Percentiles rank a stretch among this genome's conserved stretches.
Evolutionary conservation across 2,797 vertebrate genomes (phyloP).

Genomic region (Phalloptychus januarius): DNA sequence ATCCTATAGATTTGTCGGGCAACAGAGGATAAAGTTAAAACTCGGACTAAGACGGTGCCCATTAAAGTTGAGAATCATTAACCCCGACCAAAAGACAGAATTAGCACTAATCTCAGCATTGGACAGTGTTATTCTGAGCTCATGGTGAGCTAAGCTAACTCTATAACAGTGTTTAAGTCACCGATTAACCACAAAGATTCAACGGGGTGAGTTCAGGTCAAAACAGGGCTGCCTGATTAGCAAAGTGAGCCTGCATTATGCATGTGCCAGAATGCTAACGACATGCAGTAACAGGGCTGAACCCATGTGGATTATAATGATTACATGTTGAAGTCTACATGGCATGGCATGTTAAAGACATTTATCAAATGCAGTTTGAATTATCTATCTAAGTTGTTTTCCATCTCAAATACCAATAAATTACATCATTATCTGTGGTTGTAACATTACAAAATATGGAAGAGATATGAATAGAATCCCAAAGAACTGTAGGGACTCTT

Average conservation of each 20-base stretch:
- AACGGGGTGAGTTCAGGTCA: slow-evolving; percentile 21
- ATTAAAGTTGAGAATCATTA: slow-evolving; percentile 23
- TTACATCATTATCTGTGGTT: neutral
- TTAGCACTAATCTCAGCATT: slow-evolving; percentile 68
- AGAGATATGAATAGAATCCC: neutral
- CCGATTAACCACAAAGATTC: slow-evolving; percentile 60
- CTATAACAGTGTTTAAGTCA: slow-evolving; percentile 41
- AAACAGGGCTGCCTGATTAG: slow-evolving; percentile 5
- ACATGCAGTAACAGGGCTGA: slow-evolving; percentile 33
- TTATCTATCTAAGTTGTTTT: neutral
- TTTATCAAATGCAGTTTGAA: neutral
- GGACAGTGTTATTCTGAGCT: slow-evolving; percentile 65
- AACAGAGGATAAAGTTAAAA: slow-evolving; percentile 12
- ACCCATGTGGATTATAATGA: slow-evolving; percentile 26
- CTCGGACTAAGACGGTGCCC: neutral
- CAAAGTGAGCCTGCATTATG: neutral
- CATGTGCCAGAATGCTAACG: slow-evolving; percentile 19
- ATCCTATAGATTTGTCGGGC: slow-evolving; percentile 13
- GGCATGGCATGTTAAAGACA: too few relatives aligned
- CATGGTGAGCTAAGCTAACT: slow-evolving; percentile 35
- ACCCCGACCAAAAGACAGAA: slow-evolving; percentile 54
- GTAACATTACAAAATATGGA: neutral
- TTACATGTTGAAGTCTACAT: neutral
- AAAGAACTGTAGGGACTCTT: neutral
- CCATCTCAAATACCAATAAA: neutral